Evolutionary conservation across 2,888 invertebrate genomes (phyloP).

Genomic region (Meiosimyza decipiens): DNA sequence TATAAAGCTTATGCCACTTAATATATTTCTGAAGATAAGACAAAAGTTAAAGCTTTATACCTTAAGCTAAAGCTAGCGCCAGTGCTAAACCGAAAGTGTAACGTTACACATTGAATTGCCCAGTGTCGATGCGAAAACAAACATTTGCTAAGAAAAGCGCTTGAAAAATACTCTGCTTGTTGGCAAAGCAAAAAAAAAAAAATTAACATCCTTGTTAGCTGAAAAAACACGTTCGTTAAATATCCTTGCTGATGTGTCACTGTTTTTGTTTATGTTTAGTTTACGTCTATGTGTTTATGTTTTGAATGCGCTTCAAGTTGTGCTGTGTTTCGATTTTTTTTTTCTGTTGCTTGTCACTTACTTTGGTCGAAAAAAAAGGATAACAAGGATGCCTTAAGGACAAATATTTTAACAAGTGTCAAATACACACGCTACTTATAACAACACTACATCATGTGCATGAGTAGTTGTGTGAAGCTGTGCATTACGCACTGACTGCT

Average conservation of each 20-base stretch:
- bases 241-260: conserved; percentile 48
- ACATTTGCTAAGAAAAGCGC: conserved; percentile 21
- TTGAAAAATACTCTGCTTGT: conserved; percentile 52
- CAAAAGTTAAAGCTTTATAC: no score
- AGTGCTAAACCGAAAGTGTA: no score
- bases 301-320: conserved; percentile 25
- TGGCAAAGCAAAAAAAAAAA: conserved; percentile 50
- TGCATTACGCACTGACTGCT: no score
- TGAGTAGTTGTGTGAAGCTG: no score
- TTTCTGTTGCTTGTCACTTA: conserved; percentile 34
- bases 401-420: conserved; percentile 69
- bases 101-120: no score
- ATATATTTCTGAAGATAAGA: no score
- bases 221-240: conserved; percentile 62
- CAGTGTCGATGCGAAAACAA: conserved; percentile 17
- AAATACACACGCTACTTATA: conserved; percentile 67
- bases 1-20: neutral
- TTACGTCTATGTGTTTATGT: conserved; percentile 38
- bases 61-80: no score
- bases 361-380: conserved; percentile 41
- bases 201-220: conserved; percentile 64
- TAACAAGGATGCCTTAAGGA: conserved; percentile 55
- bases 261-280: conserved; percentile 26
- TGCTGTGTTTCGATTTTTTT: conserved; percentile 5
- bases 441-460: neutral